Conservation (phyloP, 2,797 vertebrate genomes). For the Myotis planiceps region DNA sequence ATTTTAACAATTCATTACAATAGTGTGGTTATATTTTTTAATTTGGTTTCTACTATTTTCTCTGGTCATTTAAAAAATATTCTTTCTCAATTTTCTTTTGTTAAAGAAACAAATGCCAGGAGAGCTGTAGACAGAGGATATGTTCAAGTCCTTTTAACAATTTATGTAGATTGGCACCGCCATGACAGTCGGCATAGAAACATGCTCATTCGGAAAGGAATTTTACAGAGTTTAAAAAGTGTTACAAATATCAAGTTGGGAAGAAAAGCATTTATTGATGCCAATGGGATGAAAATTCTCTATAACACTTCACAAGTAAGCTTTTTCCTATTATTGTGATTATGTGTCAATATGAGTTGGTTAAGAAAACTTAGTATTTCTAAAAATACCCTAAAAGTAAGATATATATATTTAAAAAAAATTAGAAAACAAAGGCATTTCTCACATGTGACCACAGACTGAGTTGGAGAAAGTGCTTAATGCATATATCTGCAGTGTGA, state of each 20-base stretch:
- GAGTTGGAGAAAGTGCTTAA: background rate
- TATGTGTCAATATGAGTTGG: background rate
- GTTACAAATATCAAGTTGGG: slow-evolving; percentile 96
- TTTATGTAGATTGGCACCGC: slow-evolving; percentile 97
- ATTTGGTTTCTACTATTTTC: slow-evolving; percentile 4
- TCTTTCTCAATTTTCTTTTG: slow-evolving; percentile 76
- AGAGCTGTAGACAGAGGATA: slow-evolving; percentile 94
- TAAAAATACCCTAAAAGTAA: background rate
- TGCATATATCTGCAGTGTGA: background rate
- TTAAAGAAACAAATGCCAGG: slow-evolving; percentile 93
- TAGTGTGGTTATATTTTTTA: slow-evolving; percentile 44
- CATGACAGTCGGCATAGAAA: slow-evolving; percentile 96
- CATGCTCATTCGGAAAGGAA: slow-evolving; percentile 95
- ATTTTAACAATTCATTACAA: slow-evolving; percentile 28
- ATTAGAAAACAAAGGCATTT: slow-evolving; percentile 5
- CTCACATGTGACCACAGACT: background rate
- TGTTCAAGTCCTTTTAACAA: slow-evolving; percentile 91
- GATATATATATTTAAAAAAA: background rate
- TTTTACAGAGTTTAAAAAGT: slow-evolving; percentile 96
- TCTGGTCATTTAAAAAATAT: slow-evolving; percentile 66
- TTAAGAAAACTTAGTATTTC: slow-evolving; percentile 24
- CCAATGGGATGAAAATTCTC: slow-evolving; percentile 96
- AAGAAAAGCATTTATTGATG: slow-evolving; percentile 95
- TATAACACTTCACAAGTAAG: slow-evolving; percentile 96
- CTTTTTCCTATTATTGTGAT: slow-evolving; percentile 42